Percentiles rank a stretch among this genome's conserved stretches.
Conservation (phyloP, 1,140 invertebrate genomes). For the Drosophila nikananu region DNA sequence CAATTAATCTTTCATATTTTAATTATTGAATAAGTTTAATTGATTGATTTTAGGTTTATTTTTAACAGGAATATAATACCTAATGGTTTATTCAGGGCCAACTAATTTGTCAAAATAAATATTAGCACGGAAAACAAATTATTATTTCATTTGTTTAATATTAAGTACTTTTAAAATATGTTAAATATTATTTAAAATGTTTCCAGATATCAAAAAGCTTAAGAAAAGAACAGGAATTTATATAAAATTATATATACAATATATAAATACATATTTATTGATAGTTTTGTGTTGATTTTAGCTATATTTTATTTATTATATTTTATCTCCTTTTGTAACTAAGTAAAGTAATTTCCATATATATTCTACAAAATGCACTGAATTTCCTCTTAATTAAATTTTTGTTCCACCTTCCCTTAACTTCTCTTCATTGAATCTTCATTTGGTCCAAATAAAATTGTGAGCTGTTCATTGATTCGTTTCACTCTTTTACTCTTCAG, state of each 20-base stretch:
- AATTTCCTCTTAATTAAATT: background rate
- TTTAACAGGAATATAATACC: background rate
- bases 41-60: too few species aligned
- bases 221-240: too few species aligned
- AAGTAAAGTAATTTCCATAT: background rate
- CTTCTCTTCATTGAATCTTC: conserved; percentile 6
- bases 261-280: background rate
- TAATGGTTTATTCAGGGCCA: background rate
- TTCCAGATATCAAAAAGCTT: too few species aligned
- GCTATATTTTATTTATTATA: too few species aligned
- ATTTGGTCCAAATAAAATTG: conserved; percentile 16
- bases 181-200: too few species aligned
- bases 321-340: background rate
- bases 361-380: background rate
- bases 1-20: background rate
- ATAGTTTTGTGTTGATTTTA: background rate
- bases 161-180: too few species aligned
- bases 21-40: background rate
- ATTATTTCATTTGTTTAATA: too few species aligned
- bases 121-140: too few species aligned
- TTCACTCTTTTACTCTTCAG: background rate
- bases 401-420: too few species aligned
- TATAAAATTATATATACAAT: background rate
- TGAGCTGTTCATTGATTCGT: conserved; percentile 30
- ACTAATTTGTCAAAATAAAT: background rate